phyloP scores from a whole-genome alignment of 2,888 invertebrate genomes.

The Tachystola acroxantha region DNA sequence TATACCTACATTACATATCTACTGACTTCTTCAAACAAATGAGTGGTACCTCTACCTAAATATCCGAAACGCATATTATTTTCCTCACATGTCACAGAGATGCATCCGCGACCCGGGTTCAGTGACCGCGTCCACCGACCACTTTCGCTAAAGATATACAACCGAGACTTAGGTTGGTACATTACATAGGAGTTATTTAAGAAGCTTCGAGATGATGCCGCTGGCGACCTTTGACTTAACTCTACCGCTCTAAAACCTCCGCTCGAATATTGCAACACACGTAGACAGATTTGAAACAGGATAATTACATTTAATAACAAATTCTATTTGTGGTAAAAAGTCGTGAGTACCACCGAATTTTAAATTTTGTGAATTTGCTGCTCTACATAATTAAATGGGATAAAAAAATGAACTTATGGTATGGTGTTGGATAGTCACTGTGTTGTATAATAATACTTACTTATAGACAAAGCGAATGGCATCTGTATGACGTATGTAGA shows the following conservation, averaged over 20 bases:
- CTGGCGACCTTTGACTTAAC: slow-evolving; percentile 23
- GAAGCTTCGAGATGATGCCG: slow-evolving; percentile 17
- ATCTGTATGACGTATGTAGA: too few species aligned
- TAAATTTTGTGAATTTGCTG: too few species aligned
- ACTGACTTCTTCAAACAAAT: too few species aligned
- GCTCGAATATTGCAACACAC: slow-evolving; percentile 15
- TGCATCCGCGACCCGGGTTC: slow-evolving; percentile 49
- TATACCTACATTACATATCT: too few species aligned
- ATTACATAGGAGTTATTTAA: slow-evolving; percentile 13
- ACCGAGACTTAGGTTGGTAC: slow-evolving; percentile 16
- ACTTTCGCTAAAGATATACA: slow-evolving; percentile 60
- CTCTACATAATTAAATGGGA: not conserved
- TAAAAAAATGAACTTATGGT: too few species aligned
- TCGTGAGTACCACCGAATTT: too few species aligned
- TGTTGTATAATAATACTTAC: too few species aligned
- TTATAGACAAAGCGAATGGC: too few species aligned
- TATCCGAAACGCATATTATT: slow-evolving; percentile 41
- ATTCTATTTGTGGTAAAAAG: too few species aligned
- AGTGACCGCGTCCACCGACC: slow-evolving; percentile 37
- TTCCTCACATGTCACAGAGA: slow-evolving; percentile 38
- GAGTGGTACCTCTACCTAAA: too few species aligned
- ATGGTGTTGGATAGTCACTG: too few species aligned
- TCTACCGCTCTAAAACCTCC: slow-evolving; percentile 8
- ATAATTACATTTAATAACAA: not conserved
- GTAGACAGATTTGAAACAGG: slow-evolving; percentile 2